Conservation (phyloP, 2,797 vertebrate genomes). For the Melopsittacus undulatus region DNA sequence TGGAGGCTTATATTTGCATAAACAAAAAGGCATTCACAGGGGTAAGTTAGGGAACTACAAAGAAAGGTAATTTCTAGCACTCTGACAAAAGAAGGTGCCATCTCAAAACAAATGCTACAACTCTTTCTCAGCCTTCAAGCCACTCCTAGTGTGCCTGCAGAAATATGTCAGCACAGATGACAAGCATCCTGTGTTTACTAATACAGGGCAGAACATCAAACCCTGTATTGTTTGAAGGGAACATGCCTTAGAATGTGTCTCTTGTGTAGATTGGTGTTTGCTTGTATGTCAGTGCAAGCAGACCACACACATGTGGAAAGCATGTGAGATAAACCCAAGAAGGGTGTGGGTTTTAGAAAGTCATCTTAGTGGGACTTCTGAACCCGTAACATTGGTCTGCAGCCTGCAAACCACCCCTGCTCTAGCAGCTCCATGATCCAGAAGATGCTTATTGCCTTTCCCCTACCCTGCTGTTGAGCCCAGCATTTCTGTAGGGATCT, state of each 20-base stretch:
- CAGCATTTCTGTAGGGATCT: neutral
- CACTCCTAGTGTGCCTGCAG: neutral
- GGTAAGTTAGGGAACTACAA: neutral
- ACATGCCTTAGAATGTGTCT: neutral
- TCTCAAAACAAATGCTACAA: accelerated
- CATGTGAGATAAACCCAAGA: neutral
- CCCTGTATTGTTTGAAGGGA: neutral
- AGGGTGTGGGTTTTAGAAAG: neutral
- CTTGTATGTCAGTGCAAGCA: neutral
- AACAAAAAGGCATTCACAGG: neutral
- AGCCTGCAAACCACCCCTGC: accelerated
- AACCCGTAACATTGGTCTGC: accelerated
- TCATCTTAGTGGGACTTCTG: neutral
- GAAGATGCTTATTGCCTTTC: neutral
- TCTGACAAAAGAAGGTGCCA: neutral
- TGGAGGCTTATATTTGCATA: neutral
- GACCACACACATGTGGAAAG: neutral
- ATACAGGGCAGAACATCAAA: neutral
- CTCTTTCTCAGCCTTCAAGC: neutral
- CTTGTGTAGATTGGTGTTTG: accelerated
- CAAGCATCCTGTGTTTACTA: neutral
- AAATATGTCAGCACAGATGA: neutral
- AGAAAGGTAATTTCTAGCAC: neutral
- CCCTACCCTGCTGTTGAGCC: neutral
- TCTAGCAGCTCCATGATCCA: too few relatives aligned